Evolutionary conservation across 2,113 vertebrate genomes (phyloP), one percentile per base, ranked within the genome.

Genomic region (Pelobates fuscus): DNA sequence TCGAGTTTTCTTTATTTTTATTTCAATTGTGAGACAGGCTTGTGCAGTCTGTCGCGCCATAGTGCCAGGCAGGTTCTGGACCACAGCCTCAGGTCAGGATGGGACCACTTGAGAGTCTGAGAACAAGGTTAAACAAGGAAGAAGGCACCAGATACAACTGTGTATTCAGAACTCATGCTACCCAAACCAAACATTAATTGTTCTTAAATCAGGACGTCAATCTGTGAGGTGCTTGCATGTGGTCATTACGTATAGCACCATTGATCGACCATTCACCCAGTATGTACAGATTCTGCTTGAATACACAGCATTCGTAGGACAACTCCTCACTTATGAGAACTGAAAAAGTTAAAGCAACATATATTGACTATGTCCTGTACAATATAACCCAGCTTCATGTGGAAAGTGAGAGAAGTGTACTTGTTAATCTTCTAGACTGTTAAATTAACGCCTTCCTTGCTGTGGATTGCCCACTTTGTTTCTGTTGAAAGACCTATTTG

Each of bases 161-260:
- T 91, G 88, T 90, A 91, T 83, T 89, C 90, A 90, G 58, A 68
- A 89, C 86, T 88, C 89, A 90, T 91, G 89, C 90, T 91, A 78
- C 87, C 84, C 83, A 84, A 86, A 85, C 55, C 64, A 68, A 77
- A 77, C 55, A 17, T 58, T 77, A 29, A 21, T 25, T 67, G 72
- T 77, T 87, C 89, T 87, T 85, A 81, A 91, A 88, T 80, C 0
- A 11, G 87, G 82, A 92, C 86, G 89, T 92, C 88, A 55, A 83
- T 81, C 91, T 93, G 94, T 98, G 94, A 95, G 89, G 91, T 96
- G 93, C 96, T 95, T 98, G 97, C 96, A 98, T 99, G 97, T 94
- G 90, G 94, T 94, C 93, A 92, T 93, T 93, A 87, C 92, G 88
- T 68, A 68, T 37, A 89, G 91, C 92, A 94, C 92, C 82, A 92